These are phyloP conservation scores for Leptoteleia sp. DNA, from an alignment of 1,140 invertebrate genomes.

Conservation along the genomic window DNA sequence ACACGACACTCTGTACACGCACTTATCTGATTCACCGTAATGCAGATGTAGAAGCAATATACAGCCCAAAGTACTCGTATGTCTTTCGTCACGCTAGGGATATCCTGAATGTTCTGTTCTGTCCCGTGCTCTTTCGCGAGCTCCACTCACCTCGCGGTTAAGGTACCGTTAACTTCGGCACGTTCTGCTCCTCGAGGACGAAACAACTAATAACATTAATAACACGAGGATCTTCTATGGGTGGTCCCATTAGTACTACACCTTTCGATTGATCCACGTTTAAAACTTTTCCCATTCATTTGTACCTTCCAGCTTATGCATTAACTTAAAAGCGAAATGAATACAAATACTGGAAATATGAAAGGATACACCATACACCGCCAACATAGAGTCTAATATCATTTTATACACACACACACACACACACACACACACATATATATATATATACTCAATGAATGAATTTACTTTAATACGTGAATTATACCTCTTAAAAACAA, in stretches of 20 bases:
- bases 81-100: constrained; percentile 67
- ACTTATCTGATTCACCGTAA: constrained; percentile 67
- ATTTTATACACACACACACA: too few relatives aligned
- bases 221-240: constrained; percentile 70
- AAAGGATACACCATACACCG: too few relatives aligned
- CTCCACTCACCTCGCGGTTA: constrained; percentile 68
- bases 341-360: too few relatives aligned
- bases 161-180: constrained; percentile 73
- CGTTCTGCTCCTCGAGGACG: constrained; percentile 72
- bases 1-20: constrained; percentile 59
- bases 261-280: constrained; percentile 56
- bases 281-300: constrained; percentile 57
- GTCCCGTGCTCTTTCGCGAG: constrained; percentile 71
- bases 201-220: constrained; percentile 76
- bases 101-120: constrained; percentile 68
- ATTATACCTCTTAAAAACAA: too few relatives aligned
- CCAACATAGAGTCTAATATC: too few relatives aligned
- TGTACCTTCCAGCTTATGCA: constrained; percentile 28
- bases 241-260: constrained; percentile 70
- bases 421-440: too few relatives aligned
- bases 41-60: constrained; percentile 68
- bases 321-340: constrained; percentile 10
- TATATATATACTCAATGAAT: too few relatives aligned
- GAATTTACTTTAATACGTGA: too few relatives aligned
- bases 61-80: constrained; percentile 66